Evolutionary conservation across 2,797 vertebrate genomes (phyloP), one percentile per base, ranked within the genome.

Genomic region (Clarias pachynema): DNA sequence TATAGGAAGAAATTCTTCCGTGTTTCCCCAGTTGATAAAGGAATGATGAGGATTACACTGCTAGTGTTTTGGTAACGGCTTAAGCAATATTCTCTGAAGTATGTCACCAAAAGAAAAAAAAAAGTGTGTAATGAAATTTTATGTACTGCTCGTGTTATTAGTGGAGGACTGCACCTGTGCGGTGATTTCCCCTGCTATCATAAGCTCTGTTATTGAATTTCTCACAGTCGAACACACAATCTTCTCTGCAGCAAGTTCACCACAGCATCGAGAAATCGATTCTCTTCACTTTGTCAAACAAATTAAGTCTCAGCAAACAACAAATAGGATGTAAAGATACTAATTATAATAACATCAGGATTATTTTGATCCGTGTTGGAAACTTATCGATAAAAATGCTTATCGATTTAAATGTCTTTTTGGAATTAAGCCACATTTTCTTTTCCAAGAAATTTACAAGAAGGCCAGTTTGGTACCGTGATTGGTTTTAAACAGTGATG

Each of bases 81-180:
- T 34, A 56, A 59, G 74, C 85, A 59, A 49, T 79, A 44, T 72
- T 70, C 81, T 73, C 24, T 40, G 24, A 49, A 65, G 59, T 44
- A 1, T 63, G 34, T 24, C 34, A 63, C 34, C 18, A 49, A 49
- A 49, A 49, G 40, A 9, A 9, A 29, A 77, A 59, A 29, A 31
- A 78, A 79, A 29, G 14, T 3, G 9, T 16, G 4, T 79, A 75
- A 84, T 80, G 29, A 88, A 84, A 84, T 84, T 72, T 83, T 59
- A 84, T 83, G 49, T 84, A 81, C 83, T 80, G 66, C 69, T 62
- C 16, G 8, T 82, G 34, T 84, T 87, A 81, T 88, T 85, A 84
- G 59, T 81, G 49, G 70, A 75, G 34, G 44, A 68, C 73, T 74
- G 81, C 79, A 18, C 62, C 40, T 37, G 74, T 68, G 59, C 37